phyloP scores from a whole-genome alignment of 1,140 invertebrate species.

The Paraescarpia echinospica region DNA sequence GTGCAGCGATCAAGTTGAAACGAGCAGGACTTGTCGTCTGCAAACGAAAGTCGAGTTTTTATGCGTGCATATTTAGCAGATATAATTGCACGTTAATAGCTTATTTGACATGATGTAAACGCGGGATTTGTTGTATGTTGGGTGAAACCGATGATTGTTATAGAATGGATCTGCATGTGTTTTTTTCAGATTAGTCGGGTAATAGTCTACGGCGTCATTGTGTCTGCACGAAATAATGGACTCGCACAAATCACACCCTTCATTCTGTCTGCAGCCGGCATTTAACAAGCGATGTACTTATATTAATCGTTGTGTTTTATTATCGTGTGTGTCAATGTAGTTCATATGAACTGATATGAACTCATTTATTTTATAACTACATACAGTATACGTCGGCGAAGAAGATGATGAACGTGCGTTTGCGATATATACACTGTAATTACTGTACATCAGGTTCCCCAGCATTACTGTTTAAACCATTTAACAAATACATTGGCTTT shows the following conservation, averaged over 20 bases:
- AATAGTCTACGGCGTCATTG: neutral
- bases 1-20: neutral
- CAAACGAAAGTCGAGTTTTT: neutral
- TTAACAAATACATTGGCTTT: too few relatives aligned
- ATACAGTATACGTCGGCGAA: too few relatives aligned
- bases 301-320: neutral
- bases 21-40: neutral
- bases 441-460: too few relatives aligned
- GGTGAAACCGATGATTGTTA: neutral
- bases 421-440: too few relatives aligned
- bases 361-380: neutral
- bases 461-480: too few relatives aligned
- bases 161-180: neutral
- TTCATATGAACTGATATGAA: neutral
- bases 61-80: neutral
- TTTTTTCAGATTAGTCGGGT: neutral
- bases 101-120: neutral
- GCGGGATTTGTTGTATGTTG: neutral
- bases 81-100: slow-evolving; percentile 1
- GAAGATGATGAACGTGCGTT: too few relatives aligned
- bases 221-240: neutral
- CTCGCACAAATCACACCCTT: neutral
- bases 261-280: neutral
- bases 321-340: neutral
- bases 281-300: neutral